Percentiles rank a stretch among this genome's conserved stretches.
phyloP scores from a whole-genome alignment of 2,113 vertebrate species.

The Dryoscopus gambensis region DNA sequence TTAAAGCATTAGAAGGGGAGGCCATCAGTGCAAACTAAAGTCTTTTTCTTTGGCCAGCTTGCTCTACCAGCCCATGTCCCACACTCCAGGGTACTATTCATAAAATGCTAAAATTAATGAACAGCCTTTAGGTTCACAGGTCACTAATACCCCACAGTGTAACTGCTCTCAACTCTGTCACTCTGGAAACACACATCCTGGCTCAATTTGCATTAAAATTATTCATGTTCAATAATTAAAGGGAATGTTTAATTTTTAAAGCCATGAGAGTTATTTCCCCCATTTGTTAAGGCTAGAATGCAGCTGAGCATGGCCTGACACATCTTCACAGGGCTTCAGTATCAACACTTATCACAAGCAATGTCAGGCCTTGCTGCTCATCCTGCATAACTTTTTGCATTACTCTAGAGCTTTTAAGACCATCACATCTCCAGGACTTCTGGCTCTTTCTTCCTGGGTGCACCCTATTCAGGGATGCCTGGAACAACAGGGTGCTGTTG shows the following conservation, averaged over 20 bases:
- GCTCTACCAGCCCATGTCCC: not conserved
- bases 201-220: slow-evolving; percentile 24
- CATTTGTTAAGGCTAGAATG: not conserved
- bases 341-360: not conserved
- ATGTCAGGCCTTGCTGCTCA: not conserved
- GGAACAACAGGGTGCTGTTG: not conserved
- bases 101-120: not conserved
- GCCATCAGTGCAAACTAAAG: not conserved
- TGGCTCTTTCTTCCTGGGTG: not conserved
- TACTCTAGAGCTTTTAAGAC: not conserved
- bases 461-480: accelerated
- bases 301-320: not conserved
- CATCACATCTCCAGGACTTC: not conserved
- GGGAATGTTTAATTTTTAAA: slow-evolving; percentile 47
- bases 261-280: not conserved
- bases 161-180: not conserved
- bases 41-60: not conserved
- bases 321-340: not conserved
- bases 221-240: slow-evolving; percentile 48
- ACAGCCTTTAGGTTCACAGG: not conserved
- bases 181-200: not conserved
- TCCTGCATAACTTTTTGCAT: not conserved
- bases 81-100: not conserved
- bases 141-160: not conserved
- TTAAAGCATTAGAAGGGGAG: not conserved